phyloP scores from a whole-genome alignment of 2,888 invertebrate species.

The Ptilodon capucinus region DNA sequence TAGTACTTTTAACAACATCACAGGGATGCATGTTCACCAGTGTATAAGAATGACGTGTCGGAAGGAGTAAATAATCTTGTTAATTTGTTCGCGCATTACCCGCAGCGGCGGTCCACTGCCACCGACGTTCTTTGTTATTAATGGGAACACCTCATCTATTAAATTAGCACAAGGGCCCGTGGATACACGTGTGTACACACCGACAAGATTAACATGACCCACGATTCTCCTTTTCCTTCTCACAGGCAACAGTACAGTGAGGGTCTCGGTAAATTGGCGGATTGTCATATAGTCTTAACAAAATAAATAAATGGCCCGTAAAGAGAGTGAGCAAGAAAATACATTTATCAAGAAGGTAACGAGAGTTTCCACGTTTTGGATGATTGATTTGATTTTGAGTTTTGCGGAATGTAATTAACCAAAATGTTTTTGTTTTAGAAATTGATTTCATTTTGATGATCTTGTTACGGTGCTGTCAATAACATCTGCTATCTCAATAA shows the following conservation, averaged over 20 bases:
- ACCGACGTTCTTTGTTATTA: constrained; percentile 81
- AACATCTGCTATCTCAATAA: no score
- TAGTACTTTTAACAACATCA: constrained; percentile 19
- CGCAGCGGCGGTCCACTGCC: constrained; percentile 55
- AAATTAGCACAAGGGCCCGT: constrained; percentile 77
- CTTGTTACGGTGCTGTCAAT: no score
- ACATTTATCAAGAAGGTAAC: constrained; percentile 72
- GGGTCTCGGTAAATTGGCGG: constrained; percentile 48
- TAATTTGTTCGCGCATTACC: constrained; percentile 73
- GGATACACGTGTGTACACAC: constrained; percentile 63
- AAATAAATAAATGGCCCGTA: constrained; percentile 77
- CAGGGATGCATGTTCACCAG: constrained; percentile 17
- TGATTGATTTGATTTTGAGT: constrained; percentile 46
- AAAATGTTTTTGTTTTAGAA: constrained; percentile 2
- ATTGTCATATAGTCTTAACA: constrained; percentile 62
- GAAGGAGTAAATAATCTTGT: constrained; percentile 79
- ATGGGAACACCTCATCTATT: constrained; percentile 81
- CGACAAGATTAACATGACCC: constrained; percentile 54
- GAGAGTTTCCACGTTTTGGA: constrained; percentile 44
- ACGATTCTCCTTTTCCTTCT: constrained; percentile 19
- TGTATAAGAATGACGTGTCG: constrained; percentile 75
- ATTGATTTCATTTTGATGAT: constrained; percentile 4
- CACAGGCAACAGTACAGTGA: constrained; percentile 8
- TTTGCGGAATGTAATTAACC: constrained; percentile 18
- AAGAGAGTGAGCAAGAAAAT: constrained; percentile 76